Percentiles rank a stretch among this genome's conserved stretches.
These are phyloP conservation scores for Calliphora vomitoria DNA, from an alignment of 2,888 invertebrate species.

Conservation along the genomic window DNA sequence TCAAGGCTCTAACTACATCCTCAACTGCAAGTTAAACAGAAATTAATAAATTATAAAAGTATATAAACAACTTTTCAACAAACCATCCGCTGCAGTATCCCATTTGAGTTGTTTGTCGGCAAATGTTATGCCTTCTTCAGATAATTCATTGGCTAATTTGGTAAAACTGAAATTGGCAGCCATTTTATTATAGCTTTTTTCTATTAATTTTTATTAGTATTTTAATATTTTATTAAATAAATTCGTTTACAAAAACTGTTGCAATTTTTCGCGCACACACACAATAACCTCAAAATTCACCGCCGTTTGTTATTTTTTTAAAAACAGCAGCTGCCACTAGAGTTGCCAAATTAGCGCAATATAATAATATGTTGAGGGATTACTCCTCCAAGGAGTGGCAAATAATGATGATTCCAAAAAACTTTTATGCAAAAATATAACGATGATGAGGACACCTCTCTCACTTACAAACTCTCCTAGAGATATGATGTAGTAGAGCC, in stretches of 20 bases:
- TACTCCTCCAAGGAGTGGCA: too few relatives aligned
- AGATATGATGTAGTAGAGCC: too few relatives aligned
- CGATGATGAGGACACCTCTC: too few relatives aligned
- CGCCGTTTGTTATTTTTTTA: constrained; percentile 47
- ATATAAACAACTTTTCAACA: background rate
- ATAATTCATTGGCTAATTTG: constrained; percentile 77
- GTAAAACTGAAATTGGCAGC: constrained; percentile 77
- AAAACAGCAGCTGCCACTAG: background rate
- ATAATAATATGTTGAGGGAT: too few relatives aligned
- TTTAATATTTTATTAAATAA: background rate
- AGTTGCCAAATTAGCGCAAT: background rate
- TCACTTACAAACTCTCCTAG: too few relatives aligned
- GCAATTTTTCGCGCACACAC: constrained; percentile 12
- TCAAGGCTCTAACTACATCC: constrained; percentile 91
- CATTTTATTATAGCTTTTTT: constrained; percentile 45
- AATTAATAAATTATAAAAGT: background rate
- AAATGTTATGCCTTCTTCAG: constrained; percentile 90
- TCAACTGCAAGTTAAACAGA: constrained; percentile 85
- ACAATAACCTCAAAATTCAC: constrained; percentile 60
- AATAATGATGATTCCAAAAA: too few relatives aligned
- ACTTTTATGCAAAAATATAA: too few relatives aligned
- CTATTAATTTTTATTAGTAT: background rate
- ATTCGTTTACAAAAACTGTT: constrained; percentile 19
- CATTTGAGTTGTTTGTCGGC: constrained; percentile 92
- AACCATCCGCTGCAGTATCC: constrained; percentile 92